These are phyloP conservation scores for Camponotus pennsylvanicus DNA, from an alignment of 1,140 invertebrate species.

Conservation along the genomic window DNA sequence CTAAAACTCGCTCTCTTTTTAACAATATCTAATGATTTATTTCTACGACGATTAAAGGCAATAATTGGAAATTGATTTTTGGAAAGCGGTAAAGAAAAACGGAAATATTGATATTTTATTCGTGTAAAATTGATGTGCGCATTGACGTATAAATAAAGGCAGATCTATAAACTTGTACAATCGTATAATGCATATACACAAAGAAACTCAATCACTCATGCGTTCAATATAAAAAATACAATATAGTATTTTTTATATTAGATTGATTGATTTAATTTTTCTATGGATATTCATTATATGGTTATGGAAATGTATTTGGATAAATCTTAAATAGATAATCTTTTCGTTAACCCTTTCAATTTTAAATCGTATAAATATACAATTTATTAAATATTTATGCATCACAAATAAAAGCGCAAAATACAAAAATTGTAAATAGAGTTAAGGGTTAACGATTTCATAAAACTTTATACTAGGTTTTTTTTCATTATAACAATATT, in stretches of 20 bases:
- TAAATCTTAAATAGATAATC: not conserved
- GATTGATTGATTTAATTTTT: too few species aligned
- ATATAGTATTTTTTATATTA: too few species aligned
- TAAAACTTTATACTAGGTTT: constrained; percentile 26
- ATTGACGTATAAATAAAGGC: constrained; percentile 7
- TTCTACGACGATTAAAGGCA: not conserved
- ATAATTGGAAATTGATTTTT: constrained; percentile 3
- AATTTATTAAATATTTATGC: not conserved
- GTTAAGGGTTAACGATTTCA: constrained; percentile 47
- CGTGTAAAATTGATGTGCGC: not conserved
- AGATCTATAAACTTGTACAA: too few species aligned
- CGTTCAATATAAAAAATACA: too few species aligned
- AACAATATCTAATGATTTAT: constrained; percentile 11
- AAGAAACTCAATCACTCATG: too few species aligned
- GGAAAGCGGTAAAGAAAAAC: constrained; percentile 2
- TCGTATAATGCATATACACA: too few species aligned
- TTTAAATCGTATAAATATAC: not conserved
- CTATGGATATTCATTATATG: too few species aligned
- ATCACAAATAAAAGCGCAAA: not conserved
- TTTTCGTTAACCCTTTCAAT: not conserved
- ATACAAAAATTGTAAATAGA: constrained; percentile 41
- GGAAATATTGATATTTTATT: not conserved
- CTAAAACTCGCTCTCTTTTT: not conserved
- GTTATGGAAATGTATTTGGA: too few species aligned
- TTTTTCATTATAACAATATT: constrained; percentile 14